Evolutionary conservation across 92 coral and sea anemone genomes (phyloP).

Genomic region (Porites rus): DNA sequence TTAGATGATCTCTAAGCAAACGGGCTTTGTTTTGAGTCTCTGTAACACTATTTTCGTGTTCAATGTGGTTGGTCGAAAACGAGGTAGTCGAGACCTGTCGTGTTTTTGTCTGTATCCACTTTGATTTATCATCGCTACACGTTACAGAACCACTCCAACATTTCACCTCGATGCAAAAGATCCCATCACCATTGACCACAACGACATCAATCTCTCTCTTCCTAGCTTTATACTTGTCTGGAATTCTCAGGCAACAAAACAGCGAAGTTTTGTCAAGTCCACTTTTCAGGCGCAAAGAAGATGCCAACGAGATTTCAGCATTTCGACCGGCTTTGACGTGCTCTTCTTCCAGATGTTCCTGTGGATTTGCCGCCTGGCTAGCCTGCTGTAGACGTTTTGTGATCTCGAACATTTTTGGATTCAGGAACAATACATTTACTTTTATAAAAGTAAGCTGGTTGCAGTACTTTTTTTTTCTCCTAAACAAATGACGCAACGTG

Average conservation of each 20-base stretch:
- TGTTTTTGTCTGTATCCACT: slow-evolving; percentile 91
- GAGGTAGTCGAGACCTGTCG: slow-evolving; percentile 63
- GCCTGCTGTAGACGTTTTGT: slow-evolving; percentile 93
- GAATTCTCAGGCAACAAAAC: slow-evolving; percentile 93
- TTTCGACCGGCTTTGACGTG: slow-evolving; percentile 93
- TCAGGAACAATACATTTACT: slow-evolving; percentile 1
- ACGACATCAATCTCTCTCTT: slow-evolving; percentile 94
- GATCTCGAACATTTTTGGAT: slow-evolving; percentile 80
- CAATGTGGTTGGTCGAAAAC: slow-evolving; percentile 75
- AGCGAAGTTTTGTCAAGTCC: slow-evolving; percentile 80
- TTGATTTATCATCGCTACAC: slow-evolving; percentile 70
- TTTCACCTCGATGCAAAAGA: slow-evolving; percentile 88
- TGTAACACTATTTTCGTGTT: slow-evolving; percentile 82
- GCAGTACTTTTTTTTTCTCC: slow-evolving; percentile 32
- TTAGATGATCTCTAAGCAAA: slow-evolving; percentile 85
- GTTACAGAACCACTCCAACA: slow-evolving; percentile 90
- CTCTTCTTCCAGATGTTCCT: slow-evolving; percentile 85
- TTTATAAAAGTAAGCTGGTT: background rate
- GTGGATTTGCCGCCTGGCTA: slow-evolving; percentile 89
- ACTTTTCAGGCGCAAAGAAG: slow-evolving; percentile 70
- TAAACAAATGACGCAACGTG: slow-evolving; percentile 80
- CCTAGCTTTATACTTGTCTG: slow-evolving; percentile 93
- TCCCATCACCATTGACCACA: slow-evolving; percentile 78
- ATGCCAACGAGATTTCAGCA: slow-evolving; percentile 87
- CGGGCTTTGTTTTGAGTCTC: slow-evolving; percentile 77